Percentiles rank a stretch among this genome's conserved stretches.
These are phyloP conservation scores for Hyposoter dolosus DNA, from an alignment of 2,888 invertebrate genomes.

Conservation along the genomic window DNA sequence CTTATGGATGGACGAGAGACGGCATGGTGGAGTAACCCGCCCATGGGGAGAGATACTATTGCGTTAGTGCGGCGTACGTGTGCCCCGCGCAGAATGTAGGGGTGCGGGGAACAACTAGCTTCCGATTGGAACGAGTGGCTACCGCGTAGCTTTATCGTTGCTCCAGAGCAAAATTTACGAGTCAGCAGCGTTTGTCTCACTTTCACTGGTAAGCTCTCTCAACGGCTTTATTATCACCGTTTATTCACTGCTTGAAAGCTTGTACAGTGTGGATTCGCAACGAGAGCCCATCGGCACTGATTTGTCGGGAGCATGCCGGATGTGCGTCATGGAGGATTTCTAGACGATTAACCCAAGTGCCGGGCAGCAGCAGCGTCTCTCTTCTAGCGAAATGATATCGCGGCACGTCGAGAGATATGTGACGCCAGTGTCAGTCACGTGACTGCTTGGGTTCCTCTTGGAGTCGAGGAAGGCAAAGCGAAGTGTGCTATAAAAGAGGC, in stretches of 20 bases:
- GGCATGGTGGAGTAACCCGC: constrained; percentile 58
- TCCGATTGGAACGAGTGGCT: constrained; percentile 81
- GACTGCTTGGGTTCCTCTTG: constrained; percentile 25
- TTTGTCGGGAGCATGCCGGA: constrained; percentile 78
- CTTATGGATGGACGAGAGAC: constrained; percentile 65
- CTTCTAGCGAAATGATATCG: constrained; percentile 34
- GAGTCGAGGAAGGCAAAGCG: background rate
- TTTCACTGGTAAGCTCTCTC: constrained; percentile 60
- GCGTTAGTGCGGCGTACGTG: constrained; percentile 23
- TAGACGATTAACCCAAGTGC: constrained; percentile 82
- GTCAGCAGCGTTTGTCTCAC: constrained; percentile 57
- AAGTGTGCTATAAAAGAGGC: background rate
- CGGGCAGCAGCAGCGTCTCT: constrained; percentile 19
- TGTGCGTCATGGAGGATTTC: constrained; percentile 84
- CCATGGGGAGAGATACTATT: constrained; percentile 56
- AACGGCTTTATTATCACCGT: constrained; percentile 66
- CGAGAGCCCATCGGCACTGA: constrained; percentile 79
- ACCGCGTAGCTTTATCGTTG: constrained; percentile 40
- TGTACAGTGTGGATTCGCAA: constrained; percentile 71
- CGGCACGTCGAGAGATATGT: constrained; percentile 30
- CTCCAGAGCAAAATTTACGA: constrained; percentile 44
- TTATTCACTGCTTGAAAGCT: constrained; percentile 69
- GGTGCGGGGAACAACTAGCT: constrained; percentile 78
- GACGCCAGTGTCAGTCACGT: constrained; percentile 47
- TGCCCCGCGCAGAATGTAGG: constrained; percentile 35